Evolutionary conservation across 2,888 invertebrate species (phyloP), one percentile per base, ranked within the genome.

Genomic region (Omphaloscelis lunosa): DNA sequence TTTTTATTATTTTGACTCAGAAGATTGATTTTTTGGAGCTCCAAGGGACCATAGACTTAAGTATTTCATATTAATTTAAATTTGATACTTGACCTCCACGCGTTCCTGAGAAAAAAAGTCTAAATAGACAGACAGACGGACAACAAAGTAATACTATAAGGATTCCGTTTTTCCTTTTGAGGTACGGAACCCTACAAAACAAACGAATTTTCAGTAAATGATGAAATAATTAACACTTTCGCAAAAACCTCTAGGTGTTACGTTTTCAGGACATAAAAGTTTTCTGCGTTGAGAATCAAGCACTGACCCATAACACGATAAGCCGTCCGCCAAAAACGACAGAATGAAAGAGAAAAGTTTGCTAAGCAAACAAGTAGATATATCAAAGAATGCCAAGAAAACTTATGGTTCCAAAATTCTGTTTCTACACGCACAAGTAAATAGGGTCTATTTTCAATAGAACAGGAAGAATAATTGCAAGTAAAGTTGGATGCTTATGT

Each of bases 401-500:
- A 48, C 20, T n/a, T 51, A 59, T 29, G 59, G 17, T 29, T 59
- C 29, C 17, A 34, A 70, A 63, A 45, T 58, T 39, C 23, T 1
- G 27, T 70, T 34, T 41, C 17, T 51, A 56, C 29, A n/a, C 20
- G 20, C 53, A 56, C n/a, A 2, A 9, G 45, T 41, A 12, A 29
- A 29, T 41, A n/a, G 34, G n/a, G 5, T 48, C n/a, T 23, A 41
- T 56, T 53, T 61, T 53, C 12, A 69, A 51, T 20, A 51, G 12
- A 59, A 65, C 20, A 51, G 56, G 1, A 17, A 45, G 71, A 69
- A 75, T 41, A 62, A 72, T 75, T 78, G 79, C 79, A 76, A 74
- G 73, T 69, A 75, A 75, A 81, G 77, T 79, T 76, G 63, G 78
- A 73, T 79, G 62, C 63, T 8, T 74, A 29, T 66, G 62, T 80